These are phyloP conservation scores for Hycleus cichorii DNA, from an alignment of 1,140 invertebrate species.

Conservation along the genomic window DNA sequence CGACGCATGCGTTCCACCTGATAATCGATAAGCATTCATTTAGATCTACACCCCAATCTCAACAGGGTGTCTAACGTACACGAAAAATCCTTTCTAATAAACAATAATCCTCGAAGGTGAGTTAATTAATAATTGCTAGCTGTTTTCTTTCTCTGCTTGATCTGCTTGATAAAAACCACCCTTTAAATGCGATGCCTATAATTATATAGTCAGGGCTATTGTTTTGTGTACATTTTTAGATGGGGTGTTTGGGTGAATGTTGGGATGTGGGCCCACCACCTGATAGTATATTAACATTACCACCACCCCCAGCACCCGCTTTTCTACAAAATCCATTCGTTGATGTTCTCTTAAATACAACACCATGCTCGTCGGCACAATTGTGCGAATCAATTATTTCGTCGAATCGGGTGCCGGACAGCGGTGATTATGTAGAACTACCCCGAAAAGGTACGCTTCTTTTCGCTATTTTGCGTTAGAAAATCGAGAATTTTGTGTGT, in stretches of 20 bases:
- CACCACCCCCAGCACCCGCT: conserved; percentile 69
- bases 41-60: conserved; percentile 20
- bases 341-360: conserved; percentile 44
- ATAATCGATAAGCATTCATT: conserved; percentile 23
- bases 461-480: too few relatives aligned
- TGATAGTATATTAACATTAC: conserved; percentile 67
- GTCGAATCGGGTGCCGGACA: conserved; percentile 32
- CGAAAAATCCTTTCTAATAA: not conserved
- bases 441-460: conserved; percentile 55
- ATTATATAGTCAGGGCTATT: too few relatives aligned
- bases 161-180: not conserved
- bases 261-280: conserved; percentile 72
- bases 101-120: not conserved
- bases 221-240: conserved; percentile 4
- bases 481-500: too few relatives aligned
- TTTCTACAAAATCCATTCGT: conserved; percentile 51
- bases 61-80: conserved; percentile 11
- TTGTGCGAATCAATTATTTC: conserved; percentile 30
- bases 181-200: too few relatives aligned
- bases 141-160: not conserved
- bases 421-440: conserved; percentile 66
- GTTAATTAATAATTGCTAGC: conserved; percentile 1
- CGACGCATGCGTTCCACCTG: conserved; percentile 20
- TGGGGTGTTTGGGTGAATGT: conserved; percentile 48
- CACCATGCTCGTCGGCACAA: conserved; percentile 44